These are phyloP conservation scores for Porites divaricata DNA, from an alignment of 92 coral and sea anemone genomes.

Conservation along the genomic window DNA sequence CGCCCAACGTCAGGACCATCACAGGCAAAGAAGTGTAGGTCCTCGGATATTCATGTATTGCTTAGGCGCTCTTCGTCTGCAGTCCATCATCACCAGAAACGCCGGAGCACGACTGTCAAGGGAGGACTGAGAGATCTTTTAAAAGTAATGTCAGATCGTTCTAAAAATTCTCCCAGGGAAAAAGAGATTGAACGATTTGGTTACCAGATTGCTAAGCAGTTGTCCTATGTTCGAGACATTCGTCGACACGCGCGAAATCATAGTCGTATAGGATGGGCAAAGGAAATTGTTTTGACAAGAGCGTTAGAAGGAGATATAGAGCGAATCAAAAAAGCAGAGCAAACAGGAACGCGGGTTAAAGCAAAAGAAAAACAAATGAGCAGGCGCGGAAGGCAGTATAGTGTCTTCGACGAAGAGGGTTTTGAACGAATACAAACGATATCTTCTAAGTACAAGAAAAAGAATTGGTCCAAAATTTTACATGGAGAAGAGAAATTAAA, in stretches of 20 bases:
- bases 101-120: slow-evolving; percentile 27
- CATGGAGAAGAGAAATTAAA: slow-evolving; percentile 49
- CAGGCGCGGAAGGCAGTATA: slow-evolving; percentile 21
- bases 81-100: neutral
- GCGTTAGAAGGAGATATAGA: slow-evolving; percentile 74
- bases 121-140: slow-evolving; percentile 14
- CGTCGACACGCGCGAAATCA: slow-evolving; percentile 55
- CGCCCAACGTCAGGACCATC: neutral
- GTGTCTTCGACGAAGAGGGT: slow-evolving; percentile 41
- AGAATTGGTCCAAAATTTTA: slow-evolving; percentile 71
- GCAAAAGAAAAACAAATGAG: slow-evolving; percentile 10
- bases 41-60: slow-evolving; percentile 27
- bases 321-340: slow-evolving; percentile 35
- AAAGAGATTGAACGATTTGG: slow-evolving; percentile 73
- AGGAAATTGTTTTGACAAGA: slow-evolving; percentile 69
- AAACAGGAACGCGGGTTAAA: neutral
- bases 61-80: slow-evolving; percentile 26
- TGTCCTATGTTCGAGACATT: slow-evolving; percentile 55
- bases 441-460: slow-evolving; percentile 57
- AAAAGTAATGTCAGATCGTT: neutral
- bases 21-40: neutral
- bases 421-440: slow-evolving; percentile 47
- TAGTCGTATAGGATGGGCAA: slow-evolving; percentile 79
- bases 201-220: slow-evolving; percentile 57
- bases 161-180: slow-evolving; percentile 42